phyloP scores from a whole-genome alignment of 2,888 invertebrate genomes.

The Heteromyza rotundicornis region DNA sequence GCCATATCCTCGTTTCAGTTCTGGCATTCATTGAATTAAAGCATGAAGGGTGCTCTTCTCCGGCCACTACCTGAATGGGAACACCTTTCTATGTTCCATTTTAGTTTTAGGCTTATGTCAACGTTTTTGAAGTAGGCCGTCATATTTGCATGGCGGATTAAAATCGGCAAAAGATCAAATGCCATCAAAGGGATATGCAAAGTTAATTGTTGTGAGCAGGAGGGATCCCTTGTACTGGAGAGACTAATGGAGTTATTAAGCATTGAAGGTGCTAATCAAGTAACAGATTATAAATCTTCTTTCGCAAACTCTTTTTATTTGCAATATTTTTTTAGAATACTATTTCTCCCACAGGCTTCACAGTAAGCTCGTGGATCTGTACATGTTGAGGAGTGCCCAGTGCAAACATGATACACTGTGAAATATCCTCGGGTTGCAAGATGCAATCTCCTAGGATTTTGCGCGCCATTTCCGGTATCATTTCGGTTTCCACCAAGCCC shows the following conservation, averaged over 20 bases:
- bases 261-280: slow-evolving; percentile 5
- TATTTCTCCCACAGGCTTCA: too few relatives aligned
- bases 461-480: slow-evolving; percentile 49
- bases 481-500: slow-evolving; percentile 56
- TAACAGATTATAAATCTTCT: slow-evolving; percentile 4
- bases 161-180: slow-evolving; percentile 40
- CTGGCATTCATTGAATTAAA: neutral
- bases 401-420: too few relatives aligned
- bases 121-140: neutral
- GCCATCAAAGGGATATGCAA: slow-evolving; percentile 44
- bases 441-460: slow-evolving; percentile 41
- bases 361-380: too few relatives aligned
- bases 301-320: too few relatives aligned
- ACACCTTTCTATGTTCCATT: neutral
- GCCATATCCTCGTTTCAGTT: slow-evolving; percentile 40
- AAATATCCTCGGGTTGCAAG: slow-evolving; percentile 53
- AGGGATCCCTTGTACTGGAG: neutral
- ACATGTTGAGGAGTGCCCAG: too few relatives aligned
- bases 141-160: neutral
- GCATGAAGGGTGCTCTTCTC: neutral
- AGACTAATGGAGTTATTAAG: neutral
- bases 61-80: neutral
- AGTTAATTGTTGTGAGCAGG: slow-evolving; percentile 39
- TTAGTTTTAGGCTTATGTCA: neutral
- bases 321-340: too few relatives aligned